phyloP scores from a whole-genome alignment of 2,888 invertebrate species.

The Caenorhabditis imperialis region DNA sequence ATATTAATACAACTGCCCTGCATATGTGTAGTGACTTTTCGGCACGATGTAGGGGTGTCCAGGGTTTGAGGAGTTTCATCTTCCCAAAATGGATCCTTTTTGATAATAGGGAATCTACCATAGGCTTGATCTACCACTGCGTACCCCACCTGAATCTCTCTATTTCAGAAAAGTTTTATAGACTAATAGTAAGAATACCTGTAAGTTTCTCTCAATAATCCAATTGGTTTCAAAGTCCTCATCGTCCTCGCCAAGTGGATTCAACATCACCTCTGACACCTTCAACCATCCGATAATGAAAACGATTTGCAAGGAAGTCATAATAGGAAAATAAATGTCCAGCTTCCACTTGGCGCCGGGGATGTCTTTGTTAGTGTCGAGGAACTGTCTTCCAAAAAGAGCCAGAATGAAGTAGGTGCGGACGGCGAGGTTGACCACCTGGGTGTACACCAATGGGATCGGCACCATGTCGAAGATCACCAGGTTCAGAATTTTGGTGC shows the following conservation, averaged over 20 bases:
- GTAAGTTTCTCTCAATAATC: slow-evolving; percentile 72
- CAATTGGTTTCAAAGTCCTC: slow-evolving; percentile 76
- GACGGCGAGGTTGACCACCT: slow-evolving; percentile 71
- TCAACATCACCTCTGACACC: slow-evolving; percentile 74
- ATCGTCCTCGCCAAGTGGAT: slow-evolving; percentile 73
- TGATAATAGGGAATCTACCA: slow-evolving; percentile 64
- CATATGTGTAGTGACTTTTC: slow-evolving; percentile 28
- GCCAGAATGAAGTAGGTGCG: slow-evolving; percentile 72
- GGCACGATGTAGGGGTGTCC: slow-evolving; percentile 21
- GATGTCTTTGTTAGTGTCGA: slow-evolving; percentile 51
- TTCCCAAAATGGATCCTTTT: slow-evolving; percentile 65
- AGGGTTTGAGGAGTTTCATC: slow-evolving; percentile 43
- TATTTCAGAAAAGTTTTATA: not conserved
- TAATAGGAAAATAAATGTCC: slow-evolving; percentile 70
- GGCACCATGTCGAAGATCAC: slow-evolving; percentile 74
- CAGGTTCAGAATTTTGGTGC: slow-evolving; percentile 68
- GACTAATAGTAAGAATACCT: slow-evolving; percentile 57
- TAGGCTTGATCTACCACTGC: slow-evolving; percentile 73
- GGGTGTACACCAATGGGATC: slow-evolving; percentile 60
- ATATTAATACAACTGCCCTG: slow-evolving; percentile 49
- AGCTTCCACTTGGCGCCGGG: slow-evolving; percentile 55
- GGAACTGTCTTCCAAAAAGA: slow-evolving; percentile 71
- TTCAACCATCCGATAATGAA: slow-evolving; percentile 76
- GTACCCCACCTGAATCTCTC: slow-evolving; percentile 62
- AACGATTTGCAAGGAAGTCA: slow-evolving; percentile 73